Percentiles rank a stretch among this genome's conserved stretches.
These are phyloP conservation scores for Latrodectus hesperus DNA, from an alignment of 2,888 invertebrate species.

Conservation along the genomic window DNA sequence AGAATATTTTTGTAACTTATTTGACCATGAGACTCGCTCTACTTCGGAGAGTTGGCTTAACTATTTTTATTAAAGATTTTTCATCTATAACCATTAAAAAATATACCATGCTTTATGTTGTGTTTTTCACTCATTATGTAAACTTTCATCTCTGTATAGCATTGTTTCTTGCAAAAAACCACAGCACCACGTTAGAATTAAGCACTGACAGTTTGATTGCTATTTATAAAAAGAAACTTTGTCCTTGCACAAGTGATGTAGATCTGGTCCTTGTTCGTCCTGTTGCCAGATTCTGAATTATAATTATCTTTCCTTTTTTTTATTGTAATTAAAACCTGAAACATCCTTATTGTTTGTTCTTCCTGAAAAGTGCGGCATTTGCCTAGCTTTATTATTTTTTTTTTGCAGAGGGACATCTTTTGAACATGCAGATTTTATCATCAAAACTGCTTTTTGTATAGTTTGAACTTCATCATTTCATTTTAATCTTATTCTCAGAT, in stretches of 20 bases:
- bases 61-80: constrained; percentile 33
- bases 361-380: constrained; percentile 45
- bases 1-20: constrained; percentile 60
- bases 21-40: constrained; percentile 22
- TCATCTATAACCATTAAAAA: constrained; percentile 13
- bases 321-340: constrained; percentile 35
- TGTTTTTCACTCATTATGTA: constrained; percentile 58
- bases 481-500: constrained; percentile 67
- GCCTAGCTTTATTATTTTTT: constrained; percentile 11
- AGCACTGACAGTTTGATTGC: constrained; percentile 58
- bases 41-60: constrained; percentile 25
- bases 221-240: constrained; percentile 13
- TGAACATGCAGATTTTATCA: constrained; percentile 59
- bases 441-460: constrained; percentile 66
- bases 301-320: background rate
- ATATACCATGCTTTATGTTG: constrained; percentile 30
- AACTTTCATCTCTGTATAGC: constrained; percentile 61
- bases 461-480: constrained; percentile 61
- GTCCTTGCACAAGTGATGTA: constrained; percentile 39
- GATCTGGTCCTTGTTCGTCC: constrained; percentile 40
- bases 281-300: constrained; percentile 52
- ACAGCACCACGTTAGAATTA: constrained; percentile 63
- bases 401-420: constrained; percentile 33
- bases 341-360: constrained; percentile 41
- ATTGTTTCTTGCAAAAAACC: constrained; percentile 32